A percentile compares a stretch with the other conserved stretches of the same genome.
phyloP scores from a whole-genome alignment of 2,797 vertebrate genomes.

The Heterohyrax brucei region DNA sequence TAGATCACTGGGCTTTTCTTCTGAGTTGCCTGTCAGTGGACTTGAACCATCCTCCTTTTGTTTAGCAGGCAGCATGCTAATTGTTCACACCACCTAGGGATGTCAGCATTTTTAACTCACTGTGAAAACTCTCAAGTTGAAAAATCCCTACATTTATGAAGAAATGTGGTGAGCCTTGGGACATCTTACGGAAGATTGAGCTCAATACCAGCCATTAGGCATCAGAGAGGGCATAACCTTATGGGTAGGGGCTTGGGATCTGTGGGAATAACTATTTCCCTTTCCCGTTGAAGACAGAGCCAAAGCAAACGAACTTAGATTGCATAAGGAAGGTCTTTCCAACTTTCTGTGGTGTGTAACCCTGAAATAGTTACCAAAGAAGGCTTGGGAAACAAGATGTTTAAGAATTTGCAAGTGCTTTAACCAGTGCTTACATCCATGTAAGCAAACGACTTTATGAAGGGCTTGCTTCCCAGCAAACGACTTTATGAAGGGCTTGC shows the following conservation, averaged over 20 bases:
- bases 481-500: not conserved
- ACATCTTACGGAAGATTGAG: not conserved
- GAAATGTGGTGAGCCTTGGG: not conserved
- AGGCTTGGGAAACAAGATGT: slow-evolving; percentile 53
- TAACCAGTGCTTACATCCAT: too few species aligned
- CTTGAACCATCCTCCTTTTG: not conserved
- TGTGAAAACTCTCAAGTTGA: slow-evolving; percentile 7
- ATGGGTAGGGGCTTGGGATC: not conserved
- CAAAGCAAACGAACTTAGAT: slow-evolving; percentile 41
- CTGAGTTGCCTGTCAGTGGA: not conserved
- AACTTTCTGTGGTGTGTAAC: slow-evolving; percentile 17
- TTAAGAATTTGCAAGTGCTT: slow-evolving; percentile 5
- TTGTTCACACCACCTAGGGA: not conserved
- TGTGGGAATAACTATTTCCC: not conserved
- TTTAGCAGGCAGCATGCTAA: not conserved
- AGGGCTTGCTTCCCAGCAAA: not conserved
- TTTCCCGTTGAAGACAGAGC: slow-evolving; percentile 52
- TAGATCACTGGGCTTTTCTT: not conserved
- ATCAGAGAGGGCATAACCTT: slow-evolving; percentile 34
- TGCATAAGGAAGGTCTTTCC: slow-evolving; percentile 48
- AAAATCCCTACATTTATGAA: not conserved
- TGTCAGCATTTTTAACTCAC: not conserved
- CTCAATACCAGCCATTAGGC: not conserved
- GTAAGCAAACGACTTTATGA: not conserved
- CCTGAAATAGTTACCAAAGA: slow-evolving; percentile 56